Conservation (phyloP, 2,797 vertebrate species). For the Cossypha heuglini region DNA sequence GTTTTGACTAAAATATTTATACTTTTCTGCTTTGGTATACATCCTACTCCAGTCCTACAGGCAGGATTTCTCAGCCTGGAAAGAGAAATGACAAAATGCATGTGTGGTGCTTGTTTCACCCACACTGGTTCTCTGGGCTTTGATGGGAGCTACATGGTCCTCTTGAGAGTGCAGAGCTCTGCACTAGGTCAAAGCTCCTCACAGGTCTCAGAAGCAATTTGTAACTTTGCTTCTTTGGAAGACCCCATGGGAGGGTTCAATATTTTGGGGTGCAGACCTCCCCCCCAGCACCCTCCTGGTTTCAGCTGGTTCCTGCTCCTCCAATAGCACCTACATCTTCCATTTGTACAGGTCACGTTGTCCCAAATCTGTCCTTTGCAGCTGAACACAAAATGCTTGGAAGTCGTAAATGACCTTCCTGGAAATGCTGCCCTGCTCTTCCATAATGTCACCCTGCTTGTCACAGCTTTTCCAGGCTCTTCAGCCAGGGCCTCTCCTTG, state of each 20-base stretch:
- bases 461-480: not conserved
- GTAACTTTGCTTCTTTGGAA: not conserved
- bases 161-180: not conserved
- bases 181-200: not conserved
- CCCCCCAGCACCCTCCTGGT: not conserved
- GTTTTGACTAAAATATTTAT: conserved; percentile 60
- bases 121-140: not conserved
- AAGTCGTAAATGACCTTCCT: not conserved
- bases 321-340: not conserved
- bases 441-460: not conserved
- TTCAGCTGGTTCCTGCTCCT: not conserved
- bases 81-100: not conserved
- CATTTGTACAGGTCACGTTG: rapidly evolving
- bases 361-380: rapidly evolving
- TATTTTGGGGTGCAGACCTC: not conserved
- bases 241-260: rapidly evolving
- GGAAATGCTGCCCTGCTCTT: not conserved
- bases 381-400: not conserved
- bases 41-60: not conserved
- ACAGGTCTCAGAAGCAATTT: not conserved
- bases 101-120: not conserved
- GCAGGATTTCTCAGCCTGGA: conserved; percentile 11
- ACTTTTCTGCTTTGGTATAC: conserved; percentile 34
- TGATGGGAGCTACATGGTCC: not conserved
- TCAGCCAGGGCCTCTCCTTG: not conserved